Conservation (phyloP, 1,140 invertebrate genomes). For the Archegozetes longisetosus region DNA sequence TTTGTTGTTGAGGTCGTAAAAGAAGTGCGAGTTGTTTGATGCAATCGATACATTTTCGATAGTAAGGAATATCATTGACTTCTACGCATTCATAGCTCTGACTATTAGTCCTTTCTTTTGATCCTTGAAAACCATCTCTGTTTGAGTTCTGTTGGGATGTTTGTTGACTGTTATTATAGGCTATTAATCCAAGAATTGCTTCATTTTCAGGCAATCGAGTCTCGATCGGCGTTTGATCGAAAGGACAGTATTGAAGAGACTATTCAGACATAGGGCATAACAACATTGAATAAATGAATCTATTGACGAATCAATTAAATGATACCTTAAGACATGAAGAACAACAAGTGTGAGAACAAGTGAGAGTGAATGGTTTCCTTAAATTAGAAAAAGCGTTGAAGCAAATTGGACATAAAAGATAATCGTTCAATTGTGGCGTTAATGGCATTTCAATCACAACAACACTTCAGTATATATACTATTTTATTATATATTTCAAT, state of each 20-base stretch:
- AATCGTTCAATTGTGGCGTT: not conserved
- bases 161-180: not conserved
- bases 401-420: slow-evolving; percentile 7
- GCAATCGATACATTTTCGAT: slow-evolving; percentile 3
- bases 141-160: not conserved
- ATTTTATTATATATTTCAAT: too few relatives aligned
- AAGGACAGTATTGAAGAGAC: slow-evolving; percentile 8
- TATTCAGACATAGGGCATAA: not conserved
- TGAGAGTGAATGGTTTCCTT: slow-evolving; percentile 6
- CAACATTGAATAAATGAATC: not conserved
- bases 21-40: slow-evolving; percentile 3
- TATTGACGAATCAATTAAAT: not conserved
- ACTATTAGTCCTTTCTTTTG: not conserved
- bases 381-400: not conserved
- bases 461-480: not conserved
- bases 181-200: slow-evolving; percentile 6
- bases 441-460: not conserved
- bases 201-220: slow-evolving; percentile 9
- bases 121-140: not conserved
- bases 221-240: slow-evolving; percentile 6
- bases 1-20: slow-evolving; percentile 1
- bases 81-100: not conserved
- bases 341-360: slow-evolving; percentile 11
- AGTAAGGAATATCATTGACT: not conserved
- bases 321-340: slow-evolving; percentile 6